phyloP scores from a whole-genome alignment of 92 coral and sea anemone species.

The Siderastrea radians region DNA sequence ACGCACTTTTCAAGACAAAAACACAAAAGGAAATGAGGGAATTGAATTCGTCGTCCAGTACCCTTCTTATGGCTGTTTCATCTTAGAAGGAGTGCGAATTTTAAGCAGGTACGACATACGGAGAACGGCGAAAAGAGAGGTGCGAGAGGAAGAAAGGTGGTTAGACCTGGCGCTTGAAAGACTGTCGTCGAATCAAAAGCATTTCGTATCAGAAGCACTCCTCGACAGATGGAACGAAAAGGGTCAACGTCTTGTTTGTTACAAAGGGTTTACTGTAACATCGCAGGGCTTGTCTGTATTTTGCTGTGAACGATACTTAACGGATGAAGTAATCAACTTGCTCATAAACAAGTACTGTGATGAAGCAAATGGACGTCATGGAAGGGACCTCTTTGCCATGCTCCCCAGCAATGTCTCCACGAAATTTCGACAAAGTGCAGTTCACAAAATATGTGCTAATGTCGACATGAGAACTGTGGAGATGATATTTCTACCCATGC shows the following conservation, averaged over 20 bases:
- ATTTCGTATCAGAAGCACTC: slow-evolving; percentile 33
- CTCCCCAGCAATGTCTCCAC: slow-evolving; percentile 27
- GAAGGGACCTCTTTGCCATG: slow-evolving; percentile 13
- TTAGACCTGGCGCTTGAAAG: slow-evolving; percentile 27
- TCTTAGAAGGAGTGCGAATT: slow-evolving; percentile 28
- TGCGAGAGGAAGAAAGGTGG: slow-evolving; percentile 40
- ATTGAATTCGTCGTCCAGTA: slow-evolving; percentile 14
- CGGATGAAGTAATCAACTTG: slow-evolving; percentile 38
- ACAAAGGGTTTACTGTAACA: slow-evolving; percentile 33
- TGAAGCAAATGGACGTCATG: slow-evolving; percentile 37
- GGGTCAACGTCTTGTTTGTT: slow-evolving; percentile 23
- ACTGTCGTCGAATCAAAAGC: slow-evolving; percentile 1
- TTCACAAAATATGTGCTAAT: slow-evolving; percentile 7
- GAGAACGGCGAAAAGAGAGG: slow-evolving; percentile 33
- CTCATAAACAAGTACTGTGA: slow-evolving; percentile 42
- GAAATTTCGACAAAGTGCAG: slow-evolving; percentile 18
- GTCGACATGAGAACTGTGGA: slow-evolving; percentile 43
- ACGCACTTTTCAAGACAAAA: slow-evolving; percentile 8
- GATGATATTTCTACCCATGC: slow-evolving; percentile 37
- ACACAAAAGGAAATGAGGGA: slow-evolving; percentile 5
- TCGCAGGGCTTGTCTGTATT: slow-evolving; percentile 48
- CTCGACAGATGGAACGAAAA: slow-evolving; percentile 24
- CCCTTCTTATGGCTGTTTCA: slow-evolving; percentile 39
- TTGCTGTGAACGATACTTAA: slow-evolving; percentile 49
- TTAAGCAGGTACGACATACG: slow-evolving; percentile 40